Percentiles rank a stretch among this genome's conserved stretches.
Evolutionary conservation across 2,888 invertebrate species (phyloP).

Genomic region (Caprella mutica): DNA sequence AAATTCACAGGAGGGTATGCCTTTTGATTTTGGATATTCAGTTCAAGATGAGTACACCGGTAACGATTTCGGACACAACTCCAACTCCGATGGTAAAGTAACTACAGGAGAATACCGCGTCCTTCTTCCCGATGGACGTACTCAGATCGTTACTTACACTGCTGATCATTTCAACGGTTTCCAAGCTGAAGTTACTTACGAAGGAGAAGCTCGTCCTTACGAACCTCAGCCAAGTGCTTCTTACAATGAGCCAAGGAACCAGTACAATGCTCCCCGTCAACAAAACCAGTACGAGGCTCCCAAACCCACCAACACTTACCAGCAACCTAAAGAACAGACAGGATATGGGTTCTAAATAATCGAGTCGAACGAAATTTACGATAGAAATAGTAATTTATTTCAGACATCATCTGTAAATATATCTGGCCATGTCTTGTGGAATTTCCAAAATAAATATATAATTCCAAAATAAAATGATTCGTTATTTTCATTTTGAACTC

Average conservation of each 20-base stretch:
- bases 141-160: constrained; percentile 13
- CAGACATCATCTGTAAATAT: too few species aligned
- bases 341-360: constrained; percentile 1
- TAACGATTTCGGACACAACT: constrained; percentile 13
- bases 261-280: background rate
- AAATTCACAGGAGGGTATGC: constrained; percentile 12
- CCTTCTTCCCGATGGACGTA: constrained; percentile 11
- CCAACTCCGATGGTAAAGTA: constrained; percentile 12
- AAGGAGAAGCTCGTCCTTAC: constrained; percentile 15
- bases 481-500: too few species aligned
- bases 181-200: constrained; percentile 14
- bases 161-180: constrained; percentile 11
- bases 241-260: constrained; percentile 1
- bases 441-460: too few species aligned
- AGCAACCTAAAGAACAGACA: constrained; percentile 9
- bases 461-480: too few species aligned
- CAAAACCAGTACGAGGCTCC: background rate
- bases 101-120: constrained; percentile 12
- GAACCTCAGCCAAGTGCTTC: constrained; percentile 7
- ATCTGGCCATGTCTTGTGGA: too few species aligned
- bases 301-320: constrained; percentile 12
- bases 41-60: constrained; percentile 15
- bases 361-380: too few species aligned
- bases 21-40: constrained; percentile 10
- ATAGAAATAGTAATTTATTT: too few species aligned